Conservation (phyloP, 2,113 vertebrate genomes). For the Phainopepla nitens region DNA sequence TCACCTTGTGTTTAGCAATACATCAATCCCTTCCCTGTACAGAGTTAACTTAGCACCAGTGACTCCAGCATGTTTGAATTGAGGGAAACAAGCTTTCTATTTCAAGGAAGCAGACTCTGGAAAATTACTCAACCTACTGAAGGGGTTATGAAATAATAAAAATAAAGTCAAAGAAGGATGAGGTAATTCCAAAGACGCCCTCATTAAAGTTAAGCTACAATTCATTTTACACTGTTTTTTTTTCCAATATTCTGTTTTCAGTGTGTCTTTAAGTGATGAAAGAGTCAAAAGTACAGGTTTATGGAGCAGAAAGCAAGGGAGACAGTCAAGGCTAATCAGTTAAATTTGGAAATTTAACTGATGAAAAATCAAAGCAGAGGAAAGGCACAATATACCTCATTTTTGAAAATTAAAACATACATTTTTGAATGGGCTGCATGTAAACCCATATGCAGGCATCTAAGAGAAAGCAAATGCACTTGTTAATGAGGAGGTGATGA, state of each 20-base stretch:
- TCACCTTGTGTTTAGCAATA: background rate
- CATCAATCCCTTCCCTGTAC: background rate
- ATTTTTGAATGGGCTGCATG: background rate
- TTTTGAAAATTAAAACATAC: background rate
- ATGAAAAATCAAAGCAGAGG: background rate
- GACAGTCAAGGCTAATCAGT: background rate
- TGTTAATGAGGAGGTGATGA: background rate
- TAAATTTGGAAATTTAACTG: background rate
- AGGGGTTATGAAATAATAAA: slow-evolving; percentile 31
- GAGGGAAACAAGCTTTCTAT: background rate
- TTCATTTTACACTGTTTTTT: background rate
- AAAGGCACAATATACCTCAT: background rate
- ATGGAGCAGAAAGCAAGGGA: background rate
- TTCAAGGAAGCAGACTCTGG: slow-evolving; percentile 6
- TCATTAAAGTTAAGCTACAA: background rate
- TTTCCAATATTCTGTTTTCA: background rate
- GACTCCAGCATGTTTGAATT: background rate
- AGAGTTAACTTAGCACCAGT: background rate
- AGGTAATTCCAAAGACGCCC: background rate
- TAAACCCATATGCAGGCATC: background rate
- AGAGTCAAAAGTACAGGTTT: background rate
- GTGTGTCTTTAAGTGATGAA: background rate
- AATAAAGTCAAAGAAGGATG: slow-evolving; percentile 4
- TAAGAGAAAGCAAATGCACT: background rate
- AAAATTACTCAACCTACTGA: slow-evolving; percentile 12